These are phyloP conservation scores for Agapornis roseicollis DNA, from an alignment of 2,113 vertebrate genomes.

Conservation along the genomic window DNA sequence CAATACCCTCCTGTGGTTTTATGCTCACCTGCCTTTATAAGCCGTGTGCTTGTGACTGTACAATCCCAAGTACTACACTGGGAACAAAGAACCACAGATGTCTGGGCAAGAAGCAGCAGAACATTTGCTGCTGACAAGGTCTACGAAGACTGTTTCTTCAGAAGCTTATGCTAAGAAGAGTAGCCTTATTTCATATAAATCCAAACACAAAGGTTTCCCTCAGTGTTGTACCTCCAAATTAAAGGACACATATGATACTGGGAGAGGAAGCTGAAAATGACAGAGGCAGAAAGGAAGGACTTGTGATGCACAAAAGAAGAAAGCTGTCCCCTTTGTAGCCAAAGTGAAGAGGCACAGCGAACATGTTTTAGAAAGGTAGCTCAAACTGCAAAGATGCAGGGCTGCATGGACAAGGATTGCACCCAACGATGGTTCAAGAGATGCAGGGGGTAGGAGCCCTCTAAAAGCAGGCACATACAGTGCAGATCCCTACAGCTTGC, in stretches of 20 bases:
- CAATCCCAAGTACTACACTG: constrained; percentile 11
- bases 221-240: not conserved
- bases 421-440: accelerated
- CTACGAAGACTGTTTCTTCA: constrained; percentile 53
- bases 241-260: not conserved
- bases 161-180: not conserved
- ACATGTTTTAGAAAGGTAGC: not conserved
- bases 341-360: not conserved
- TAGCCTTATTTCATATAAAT: not conserved
- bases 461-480: accelerated
- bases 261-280: not conserved
- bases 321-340: not conserved
- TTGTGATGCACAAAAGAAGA: not conserved
- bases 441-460: not conserved
- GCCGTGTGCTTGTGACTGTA: not conserved
- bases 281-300: not conserved
- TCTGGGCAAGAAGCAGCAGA: not conserved
- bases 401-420: not conserved
- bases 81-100: constrained; percentile 33
- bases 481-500: not conserved
- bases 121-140: constrained; percentile 9
- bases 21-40: constrained; percentile 23
- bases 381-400: not conserved
- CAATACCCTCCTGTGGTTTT: constrained; percentile 32
- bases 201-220: not conserved